Base-by-base conservation (phyloP, 2,888 invertebrate species). In the Rhagium mordax region DNA sequence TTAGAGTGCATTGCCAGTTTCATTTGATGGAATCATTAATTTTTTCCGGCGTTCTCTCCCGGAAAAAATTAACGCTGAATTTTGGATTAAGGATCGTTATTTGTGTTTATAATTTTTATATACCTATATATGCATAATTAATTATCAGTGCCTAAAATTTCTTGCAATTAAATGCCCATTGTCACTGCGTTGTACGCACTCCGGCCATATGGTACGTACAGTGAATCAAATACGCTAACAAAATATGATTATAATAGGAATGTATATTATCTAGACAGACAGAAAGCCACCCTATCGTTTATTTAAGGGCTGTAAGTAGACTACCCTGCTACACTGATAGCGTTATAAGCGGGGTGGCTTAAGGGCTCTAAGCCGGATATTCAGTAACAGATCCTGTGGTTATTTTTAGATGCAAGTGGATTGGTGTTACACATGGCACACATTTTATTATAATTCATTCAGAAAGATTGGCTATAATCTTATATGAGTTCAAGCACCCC, bases 331-430 rank as follows among this genome's bases (percentile, higher is more conserved):
- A 16, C 33, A 18, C 59, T 29, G 15, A 59, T 59, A 51, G 65
- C 49, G 65, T 53, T 53, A 65, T 69, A 69, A 69, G 29, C 61
- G 16, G 69, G 60, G 69, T 59, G 69, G 69, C 33, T 69, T 53
- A 69, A 53, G 61, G 33, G 61, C 69, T 13, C 16, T 29, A 67
- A 29, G 24, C 61, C 49, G 69, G 69, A 69, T 61, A 47, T 60
- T 49, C 68, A n/a, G 49, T 59, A 68, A 48, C 60, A 48, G 59
- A 49, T 41, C 51, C 20, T 29, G 7, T 21, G 67, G 49, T 59
- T 61, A 66, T 71, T 71, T 66, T 66, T 65, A 60, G 51, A 33
- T 49, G 53, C 71, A 66, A 71, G 49, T 65, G 59, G 33, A 49
- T 48, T 8, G 18, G 49, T 53, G 49, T 51, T 51, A 29, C 59